Base-by-base conservation (phyloP, 1,140 invertebrate genomes). In the Cephus cinctus region DNA sequence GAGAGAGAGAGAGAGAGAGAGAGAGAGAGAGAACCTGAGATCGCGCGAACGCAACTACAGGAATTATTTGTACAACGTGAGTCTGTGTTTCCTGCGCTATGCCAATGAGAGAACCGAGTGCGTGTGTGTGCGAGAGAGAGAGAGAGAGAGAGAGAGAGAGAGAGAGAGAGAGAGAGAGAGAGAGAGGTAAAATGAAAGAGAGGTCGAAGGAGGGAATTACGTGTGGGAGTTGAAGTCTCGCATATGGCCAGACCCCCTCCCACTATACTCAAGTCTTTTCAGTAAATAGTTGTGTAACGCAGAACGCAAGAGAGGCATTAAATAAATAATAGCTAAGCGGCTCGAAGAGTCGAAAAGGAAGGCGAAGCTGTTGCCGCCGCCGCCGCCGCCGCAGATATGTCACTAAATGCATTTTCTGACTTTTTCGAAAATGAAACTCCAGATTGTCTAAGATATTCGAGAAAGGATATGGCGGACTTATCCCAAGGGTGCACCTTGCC, bases 261-360 rank as follows among this genome's bases (percentile, higher is more conserved):
- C 36, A 6, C 32, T 16, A 43, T 14, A 15, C 25, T 11, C 4
- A 8, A 58, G 44, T 49, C 57, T 58, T 61, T 54, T 52, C 54
- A 57, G 64, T 65, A 72, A 70, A 70, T 66, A 68, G 62, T 70
- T 70, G 60, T 67, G 66, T 65, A 69, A 72, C 61, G 61, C 54
- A 57, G 59, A 63, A 63, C 60, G 59, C n/a, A n/a, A n/a, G n/a
- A 66, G 57, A 67, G 61, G 54, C 56, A 71, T 68, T 66, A 69
- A 70, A 69, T 67, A 70, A 70, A 68, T 63, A 69, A 67, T 65
- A 66, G 57, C 49, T 56, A 46, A 46, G 53, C 41, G 54, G 48
- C 56, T n/a, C 54, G 43, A 50, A 53, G 57, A 55, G 50, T 52
- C 16, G 45, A 34, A 4, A 34, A 16, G 18, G 18, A 18, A 34